These are phyloP conservation scores for Aromia moschata DNA, from an alignment of 2,888 invertebrate species.

Conservation along the genomic window DNA sequence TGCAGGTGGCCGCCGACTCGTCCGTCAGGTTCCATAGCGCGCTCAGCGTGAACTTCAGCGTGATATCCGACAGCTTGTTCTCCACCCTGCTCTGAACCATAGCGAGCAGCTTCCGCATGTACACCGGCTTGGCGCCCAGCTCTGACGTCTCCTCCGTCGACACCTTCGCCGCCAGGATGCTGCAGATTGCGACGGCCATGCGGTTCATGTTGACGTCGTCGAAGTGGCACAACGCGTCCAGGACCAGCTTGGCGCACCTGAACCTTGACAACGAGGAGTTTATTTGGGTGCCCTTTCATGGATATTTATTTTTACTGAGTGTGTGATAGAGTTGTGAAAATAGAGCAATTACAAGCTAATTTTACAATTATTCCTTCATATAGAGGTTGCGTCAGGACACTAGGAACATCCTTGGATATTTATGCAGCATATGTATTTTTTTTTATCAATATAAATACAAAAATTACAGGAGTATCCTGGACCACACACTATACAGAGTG, in stretches of 20 bases:
- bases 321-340: too few species aligned
- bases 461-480: too few species aligned
- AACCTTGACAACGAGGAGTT: too few species aligned
- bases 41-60: constrained; percentile 79
- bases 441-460: too few species aligned
- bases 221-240: constrained; percentile 76
- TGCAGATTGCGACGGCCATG: constrained; percentile 83
- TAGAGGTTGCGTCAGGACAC: too few species aligned
- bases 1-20: constrained; percentile 77
- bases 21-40: constrained; percentile 84
- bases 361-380: too few species aligned
- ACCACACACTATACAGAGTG: too few species aligned
- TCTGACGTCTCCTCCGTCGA: constrained; percentile 74
- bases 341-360: too few species aligned
- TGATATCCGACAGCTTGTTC: constrained; percentile 67
- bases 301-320: too few species aligned
- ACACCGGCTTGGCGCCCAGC: constrained; percentile 71
- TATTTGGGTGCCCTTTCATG: too few species aligned
- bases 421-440: too few species aligned
- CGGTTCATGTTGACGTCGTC: constrained; percentile 76
- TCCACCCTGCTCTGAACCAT: constrained; percentile 66
- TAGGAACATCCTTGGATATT: too few species aligned
- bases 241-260: constrained; percentile 74
- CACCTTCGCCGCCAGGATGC: constrained; percentile 69
- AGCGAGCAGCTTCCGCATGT: constrained; percentile 74